phyloP scores from a whole-genome alignment of 2,797 vertebrate genomes.

The Acrocephalus scirpaceus region DNA sequence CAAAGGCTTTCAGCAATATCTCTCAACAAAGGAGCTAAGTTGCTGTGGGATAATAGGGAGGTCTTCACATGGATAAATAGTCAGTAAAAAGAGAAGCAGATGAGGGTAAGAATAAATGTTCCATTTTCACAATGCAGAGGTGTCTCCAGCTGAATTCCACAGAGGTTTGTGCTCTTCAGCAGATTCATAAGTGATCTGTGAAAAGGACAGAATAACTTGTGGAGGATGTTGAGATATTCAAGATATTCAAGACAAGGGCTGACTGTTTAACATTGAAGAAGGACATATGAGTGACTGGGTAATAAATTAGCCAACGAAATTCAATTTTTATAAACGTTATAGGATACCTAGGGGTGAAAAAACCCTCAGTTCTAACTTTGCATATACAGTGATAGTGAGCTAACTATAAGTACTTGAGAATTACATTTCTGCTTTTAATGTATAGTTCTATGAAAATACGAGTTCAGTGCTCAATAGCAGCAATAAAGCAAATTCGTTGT shows the following conservation, averaged over 20 bases:
- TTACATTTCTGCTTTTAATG: background rate
- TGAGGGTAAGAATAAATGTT: slow-evolving; percentile 23
- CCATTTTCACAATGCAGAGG: slow-evolving; percentile 27
- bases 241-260: background rate
- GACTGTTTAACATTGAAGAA: slow-evolving; percentile 24
- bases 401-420: background rate
- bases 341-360: background rate
- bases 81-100: background rate
- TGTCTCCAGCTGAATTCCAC: slow-evolving; percentile 20
- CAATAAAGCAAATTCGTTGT: background rate
- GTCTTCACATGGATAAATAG: slow-evolving; percentile 1
- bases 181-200: background rate
- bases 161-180: slow-evolving; percentile 13
- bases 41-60: background rate
- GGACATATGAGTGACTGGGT: background rate
- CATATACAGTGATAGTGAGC: background rate
- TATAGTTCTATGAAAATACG: background rate
- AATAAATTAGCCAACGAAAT: slow-evolving; percentile 11
- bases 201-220: slow-evolving; percentile 3
- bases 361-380: accelerated
- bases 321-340: background rate
- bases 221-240: background rate
- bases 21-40: slow-evolving; percentile 20
- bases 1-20: background rate
- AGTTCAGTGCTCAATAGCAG: background rate